Evolutionary conservation across 2,113 vertebrate species (phyloP), one percentile per base, ranked within the genome.

Genomic region (Prunella himalayana): DNA sequence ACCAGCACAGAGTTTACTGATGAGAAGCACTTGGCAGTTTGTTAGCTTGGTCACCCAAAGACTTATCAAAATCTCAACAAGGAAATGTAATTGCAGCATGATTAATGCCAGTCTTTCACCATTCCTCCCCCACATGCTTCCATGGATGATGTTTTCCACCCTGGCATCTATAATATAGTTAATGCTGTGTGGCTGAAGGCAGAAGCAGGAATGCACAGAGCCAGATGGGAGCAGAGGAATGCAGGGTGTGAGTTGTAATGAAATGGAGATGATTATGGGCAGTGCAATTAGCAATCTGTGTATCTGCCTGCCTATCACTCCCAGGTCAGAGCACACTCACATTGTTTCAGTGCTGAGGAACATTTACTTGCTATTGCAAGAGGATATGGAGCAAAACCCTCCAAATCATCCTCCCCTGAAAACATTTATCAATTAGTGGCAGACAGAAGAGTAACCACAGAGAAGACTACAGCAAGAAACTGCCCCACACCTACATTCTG

Each of bases 281-380:
- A 78, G 39, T 2, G 9, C 88, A 83, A 83, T 96, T 93, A 95
- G 64, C 94, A 96, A 94, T 77, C 95, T 96, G 95, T 86, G 47
- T n/a, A 21, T 73, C 78, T 83, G 87, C 59, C n/a, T 87, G 28
- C 7, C 78, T 47, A 59, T 5, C 70, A 17, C 68, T 95, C 84
- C 93, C 64, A 80, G 90, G 71, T 88, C 87, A 81, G 75, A 59
- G 28, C 63, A 51, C 35, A 11, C 59, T 85, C 24, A 0, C 1
- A 57, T 7, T 31, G 27, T 39, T 80, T 19, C 78, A 44, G 44
- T 4, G 35, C 8, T 85, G 42, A 76, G 90, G 61, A 53, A 41
- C 15, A 42, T 73, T 86, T 56, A 50, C 22, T 44, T 60, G 30
- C 27, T 82, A 41, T 8, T 86, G 68, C 78, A 86, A 50, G 60